Evolutionary conservation across 2,888 invertebrate species (phyloP).

Genomic region (Diaprepes abbreviatus): DNA sequence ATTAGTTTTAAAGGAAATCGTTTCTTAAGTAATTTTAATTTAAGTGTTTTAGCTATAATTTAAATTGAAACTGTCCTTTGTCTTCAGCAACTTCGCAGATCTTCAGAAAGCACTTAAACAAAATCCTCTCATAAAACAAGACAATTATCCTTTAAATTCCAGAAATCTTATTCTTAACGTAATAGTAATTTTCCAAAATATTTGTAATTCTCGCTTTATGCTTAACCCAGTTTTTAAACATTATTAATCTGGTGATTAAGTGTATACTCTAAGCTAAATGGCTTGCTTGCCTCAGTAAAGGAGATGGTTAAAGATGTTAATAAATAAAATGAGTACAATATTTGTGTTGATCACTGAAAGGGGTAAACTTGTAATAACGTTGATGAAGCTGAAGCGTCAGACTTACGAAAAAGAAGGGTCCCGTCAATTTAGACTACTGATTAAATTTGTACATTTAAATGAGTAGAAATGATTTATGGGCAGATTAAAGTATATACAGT

Average conservation of each 20-base stretch:
- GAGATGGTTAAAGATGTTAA: too few species aligned
- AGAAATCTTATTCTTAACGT: conserved; percentile 4
- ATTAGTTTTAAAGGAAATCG: too few species aligned
- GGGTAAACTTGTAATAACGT: too few species aligned
- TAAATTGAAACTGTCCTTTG: neutral
- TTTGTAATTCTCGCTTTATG: neutral
- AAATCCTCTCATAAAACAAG: conserved; percentile 10
- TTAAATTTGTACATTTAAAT: too few species aligned
- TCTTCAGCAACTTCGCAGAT: conserved; percentile 1
- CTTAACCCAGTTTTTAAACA: neutral
- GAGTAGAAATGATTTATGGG: too few species aligned
- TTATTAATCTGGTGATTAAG: conserved; percentile 20
- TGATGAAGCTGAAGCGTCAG: too few species aligned
- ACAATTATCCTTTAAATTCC: conserved; percentile 6
- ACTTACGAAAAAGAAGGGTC: too few species aligned
- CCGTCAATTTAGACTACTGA: too few species aligned
- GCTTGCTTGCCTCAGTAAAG: too few species aligned
- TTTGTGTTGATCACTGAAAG: too few species aligned
- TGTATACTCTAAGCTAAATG: conserved; percentile 19
- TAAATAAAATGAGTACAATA: too few species aligned
- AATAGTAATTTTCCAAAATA: neutral
- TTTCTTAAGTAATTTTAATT: neutral
- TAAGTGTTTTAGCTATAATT: neutral
- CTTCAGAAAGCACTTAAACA: conserved; percentile 8
- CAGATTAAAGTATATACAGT: too few species aligned